Conservation (phyloP, 2,888 invertebrate genomes). For the Athetis lepigone region DNA sequence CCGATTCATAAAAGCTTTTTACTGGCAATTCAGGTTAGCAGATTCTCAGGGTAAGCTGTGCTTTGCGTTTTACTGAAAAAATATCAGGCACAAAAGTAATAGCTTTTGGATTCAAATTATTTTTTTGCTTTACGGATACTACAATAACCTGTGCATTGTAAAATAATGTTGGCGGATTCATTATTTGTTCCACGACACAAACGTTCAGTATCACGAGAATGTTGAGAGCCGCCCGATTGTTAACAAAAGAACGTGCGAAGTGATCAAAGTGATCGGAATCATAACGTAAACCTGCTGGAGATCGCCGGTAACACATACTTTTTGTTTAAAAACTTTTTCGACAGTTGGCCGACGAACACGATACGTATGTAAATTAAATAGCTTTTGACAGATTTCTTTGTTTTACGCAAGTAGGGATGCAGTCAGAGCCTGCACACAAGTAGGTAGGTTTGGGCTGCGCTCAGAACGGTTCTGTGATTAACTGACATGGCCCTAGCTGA, state of each 20-base stretch:
- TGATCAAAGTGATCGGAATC: constrained; percentile 60
- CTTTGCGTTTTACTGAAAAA: neutral
- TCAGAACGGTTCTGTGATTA: neutral
- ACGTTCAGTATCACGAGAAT: constrained; percentile 38
- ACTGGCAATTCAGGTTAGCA: neutral
- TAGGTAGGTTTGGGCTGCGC: too few species aligned
- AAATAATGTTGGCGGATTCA: constrained; percentile 18
- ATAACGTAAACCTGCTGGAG: constrained; percentile 50
- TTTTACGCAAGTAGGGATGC: constrained; percentile 9
- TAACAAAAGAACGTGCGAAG: constrained; percentile 59
- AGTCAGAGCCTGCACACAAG: neutral
- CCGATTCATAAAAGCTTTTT: constrained; percentile 1
- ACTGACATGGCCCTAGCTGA: neutral
- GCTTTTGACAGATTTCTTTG: constrained; percentile 38
- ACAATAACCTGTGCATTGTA: neutral
- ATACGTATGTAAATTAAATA: constrained; percentile 44
- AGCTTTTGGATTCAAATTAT: neutral
- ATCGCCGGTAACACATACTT: constrained; percentile 49
- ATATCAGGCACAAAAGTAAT: neutral
- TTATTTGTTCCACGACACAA: constrained; percentile 41
- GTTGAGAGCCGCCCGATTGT: constrained; percentile 45
- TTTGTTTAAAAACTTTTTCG: constrained; percentile 59
- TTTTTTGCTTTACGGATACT: neutral
- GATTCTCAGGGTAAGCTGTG: neutral
- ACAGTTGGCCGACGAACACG: constrained; percentile 53